Percentiles rank a stretch among this genome's conserved stretches.
phyloP scores from a whole-genome alignment of 2,113 vertebrate species.

The Numida meleagris region DNA sequence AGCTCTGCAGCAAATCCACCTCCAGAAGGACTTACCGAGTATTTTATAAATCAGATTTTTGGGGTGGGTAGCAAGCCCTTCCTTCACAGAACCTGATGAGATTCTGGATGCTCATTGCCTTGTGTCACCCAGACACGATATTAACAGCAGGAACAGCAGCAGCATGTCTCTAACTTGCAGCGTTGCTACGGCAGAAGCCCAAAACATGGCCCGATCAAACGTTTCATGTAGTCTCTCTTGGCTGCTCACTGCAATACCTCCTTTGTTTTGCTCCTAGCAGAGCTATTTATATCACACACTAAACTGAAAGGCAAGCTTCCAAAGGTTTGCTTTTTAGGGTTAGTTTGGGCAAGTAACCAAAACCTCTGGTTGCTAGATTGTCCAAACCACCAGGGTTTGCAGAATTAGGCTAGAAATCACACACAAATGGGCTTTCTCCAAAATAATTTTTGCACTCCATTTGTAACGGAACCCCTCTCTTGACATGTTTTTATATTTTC shows the following conservation, averaged over 20 bases:
- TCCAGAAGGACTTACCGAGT: neutral
- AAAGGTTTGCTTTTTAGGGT: slow-evolving; percentile 63
- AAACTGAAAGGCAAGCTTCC: slow-evolving; percentile 51
- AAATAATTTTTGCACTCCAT: slow-evolving; percentile 51
- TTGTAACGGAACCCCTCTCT: slow-evolving; percentile 52
- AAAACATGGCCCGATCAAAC: neutral
- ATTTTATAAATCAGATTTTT: neutral
- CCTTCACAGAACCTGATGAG: neutral
- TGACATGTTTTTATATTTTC: slow-evolving; percentile 54
- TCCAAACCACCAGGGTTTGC: slow-evolving; percentile 59
- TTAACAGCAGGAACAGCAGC: neutral
- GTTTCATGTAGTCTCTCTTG: neutral
- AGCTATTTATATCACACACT: slow-evolving; percentile 62
- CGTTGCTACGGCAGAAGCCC: neutral
- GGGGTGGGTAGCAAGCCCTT: neutral
- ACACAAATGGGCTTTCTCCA: slow-evolving; percentile 66
- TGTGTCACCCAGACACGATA: neutral
- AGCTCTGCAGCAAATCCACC: neutral
- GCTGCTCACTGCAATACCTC: slow-evolving; percentile 36
- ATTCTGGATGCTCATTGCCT: neutral
- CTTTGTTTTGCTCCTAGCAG: slow-evolving; percentile 57
- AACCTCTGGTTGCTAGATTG: slow-evolving; percentile 65
- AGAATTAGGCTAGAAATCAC: slow-evolving; percentile 66
- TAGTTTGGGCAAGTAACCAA: slow-evolving; percentile 70
- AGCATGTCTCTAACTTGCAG: accelerated